phyloP scores from a whole-genome alignment of 1,140 invertebrate species.

The Papilio aristodemus region DNA sequence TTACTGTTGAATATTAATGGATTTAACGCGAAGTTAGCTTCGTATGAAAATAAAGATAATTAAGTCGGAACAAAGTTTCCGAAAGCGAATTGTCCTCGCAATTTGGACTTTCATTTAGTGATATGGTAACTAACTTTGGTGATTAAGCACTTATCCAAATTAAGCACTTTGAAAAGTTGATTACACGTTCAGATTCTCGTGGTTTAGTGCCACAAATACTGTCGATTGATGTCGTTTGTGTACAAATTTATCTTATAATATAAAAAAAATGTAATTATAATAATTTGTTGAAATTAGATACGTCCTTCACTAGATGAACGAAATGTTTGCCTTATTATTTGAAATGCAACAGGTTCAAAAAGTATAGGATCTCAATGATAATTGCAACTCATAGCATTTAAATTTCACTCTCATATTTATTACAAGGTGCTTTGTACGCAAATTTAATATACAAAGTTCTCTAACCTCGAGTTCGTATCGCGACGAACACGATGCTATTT shows the following conservation, averaged over 20 bases:
- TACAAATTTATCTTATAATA: too few relatives aligned
- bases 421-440: background rate
- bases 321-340: too few relatives aligned
- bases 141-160: constrained; percentile 28
- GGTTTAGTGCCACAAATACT: background rate
- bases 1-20: background rate
- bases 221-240: background rate
- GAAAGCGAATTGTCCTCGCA: constrained; percentile 19
- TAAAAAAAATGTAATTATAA: too few relatives aligned
- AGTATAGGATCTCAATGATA: too few relatives aligned
- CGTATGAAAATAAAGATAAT: constrained; percentile 22
- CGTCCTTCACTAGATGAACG: too few relatives aligned
- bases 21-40: background rate
- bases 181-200: background rate
- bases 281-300: too few relatives aligned
- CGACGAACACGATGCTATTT: background rate
- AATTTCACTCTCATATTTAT: background rate
- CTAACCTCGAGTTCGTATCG: constrained; percentile 3
- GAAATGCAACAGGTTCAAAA: too few relatives aligned
- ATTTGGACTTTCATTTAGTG: constrained; percentile 24
- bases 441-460: background rate
- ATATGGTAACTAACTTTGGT: constrained; percentile 29
- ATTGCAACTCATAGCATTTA: too few relatives aligned
- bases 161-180: constrained; percentile 20
- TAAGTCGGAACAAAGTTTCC: constrained; percentile 26